Evolutionary conservation across 2,113 vertebrate genomes (phyloP).

Genomic region (Poicephalus meyeri): DNA sequence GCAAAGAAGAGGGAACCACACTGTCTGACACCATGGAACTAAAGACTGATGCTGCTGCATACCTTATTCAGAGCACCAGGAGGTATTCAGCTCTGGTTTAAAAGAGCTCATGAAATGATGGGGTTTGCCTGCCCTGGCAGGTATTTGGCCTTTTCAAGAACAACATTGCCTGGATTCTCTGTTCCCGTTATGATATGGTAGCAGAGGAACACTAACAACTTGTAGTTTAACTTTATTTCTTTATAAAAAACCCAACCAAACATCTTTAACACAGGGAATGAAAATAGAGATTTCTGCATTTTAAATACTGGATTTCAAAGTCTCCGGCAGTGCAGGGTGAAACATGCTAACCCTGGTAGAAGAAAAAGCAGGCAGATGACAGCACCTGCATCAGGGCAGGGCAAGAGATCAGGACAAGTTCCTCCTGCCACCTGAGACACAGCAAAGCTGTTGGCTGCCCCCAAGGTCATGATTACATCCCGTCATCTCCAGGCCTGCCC

Average conservation of each 20-base stretch:
- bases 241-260: not conserved
- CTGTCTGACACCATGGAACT: not conserved
- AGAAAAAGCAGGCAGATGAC: not conserved
- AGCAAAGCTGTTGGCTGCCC: not conserved
- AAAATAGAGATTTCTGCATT: not conserved
- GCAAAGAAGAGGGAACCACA: not conserved
- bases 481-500: too few species aligned
- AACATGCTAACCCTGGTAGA: not conserved
- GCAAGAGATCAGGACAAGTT: too few species aligned
- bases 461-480: not conserved
- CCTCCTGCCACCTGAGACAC: rapidly evolving
- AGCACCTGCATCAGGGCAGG: rapidly evolving
- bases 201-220: not conserved
- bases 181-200: not conserved
- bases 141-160: not conserved
- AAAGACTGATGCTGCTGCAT: not conserved
- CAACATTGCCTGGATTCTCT: not conserved
- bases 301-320: not conserved
- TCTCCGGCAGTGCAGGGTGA: not conserved
- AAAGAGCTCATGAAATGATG: rapidly evolving
- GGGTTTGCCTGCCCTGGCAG: not conserved
- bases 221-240: not conserved
- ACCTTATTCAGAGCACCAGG: rapidly evolving
- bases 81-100: not conserved
- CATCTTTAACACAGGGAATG: not conserved